Conservation (phyloP, 2,888 invertebrate species). For the Lepidocyrtoides sp. region DNA sequence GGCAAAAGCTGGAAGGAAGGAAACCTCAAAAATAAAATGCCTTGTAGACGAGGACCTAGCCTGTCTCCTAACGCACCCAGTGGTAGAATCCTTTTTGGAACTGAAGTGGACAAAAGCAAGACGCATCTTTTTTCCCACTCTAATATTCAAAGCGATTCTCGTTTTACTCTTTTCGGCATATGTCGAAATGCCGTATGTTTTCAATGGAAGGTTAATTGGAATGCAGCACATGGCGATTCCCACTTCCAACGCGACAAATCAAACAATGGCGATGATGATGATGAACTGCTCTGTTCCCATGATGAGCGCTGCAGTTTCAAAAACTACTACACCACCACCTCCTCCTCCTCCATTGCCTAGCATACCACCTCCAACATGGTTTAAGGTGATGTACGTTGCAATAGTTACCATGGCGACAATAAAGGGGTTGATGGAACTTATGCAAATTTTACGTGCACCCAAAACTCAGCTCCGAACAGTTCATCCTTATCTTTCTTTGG, state of each 20-base stretch:
- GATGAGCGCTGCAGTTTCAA: too few species aligned
- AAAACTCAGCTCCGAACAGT: not conserved
- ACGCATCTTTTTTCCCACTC: conserved; percentile 93
- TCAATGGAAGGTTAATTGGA: not conserved
- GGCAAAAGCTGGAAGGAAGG: too few species aligned
- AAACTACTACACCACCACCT: not conserved
- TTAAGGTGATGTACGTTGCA: not conserved
- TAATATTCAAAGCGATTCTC: conserved; percentile 91
- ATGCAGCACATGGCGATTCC: too few species aligned
- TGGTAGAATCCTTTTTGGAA: conserved; percentile 94
- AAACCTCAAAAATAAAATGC: conserved; percentile 67
- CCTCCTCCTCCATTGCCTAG: too few species aligned
- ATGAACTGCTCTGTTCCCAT: too few species aligned
- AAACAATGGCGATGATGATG: too few species aligned
- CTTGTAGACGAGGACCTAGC: conserved; percentile 85
- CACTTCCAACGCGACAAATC: too few species aligned
- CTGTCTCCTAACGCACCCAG: conserved; percentile 93
- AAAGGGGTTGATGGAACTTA: not conserved
- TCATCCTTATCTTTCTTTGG: not conserved
- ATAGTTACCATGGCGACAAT: not conserved
- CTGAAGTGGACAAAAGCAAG: conserved; percentile 94
- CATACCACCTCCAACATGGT: not conserved
- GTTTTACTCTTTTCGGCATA: conserved; percentile 92
- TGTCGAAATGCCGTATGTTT: conserved; percentile 86
- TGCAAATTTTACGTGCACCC: not conserved